Conservation (phyloP, 2,888 invertebrate genomes). For the Embidobia sp. region DNA sequence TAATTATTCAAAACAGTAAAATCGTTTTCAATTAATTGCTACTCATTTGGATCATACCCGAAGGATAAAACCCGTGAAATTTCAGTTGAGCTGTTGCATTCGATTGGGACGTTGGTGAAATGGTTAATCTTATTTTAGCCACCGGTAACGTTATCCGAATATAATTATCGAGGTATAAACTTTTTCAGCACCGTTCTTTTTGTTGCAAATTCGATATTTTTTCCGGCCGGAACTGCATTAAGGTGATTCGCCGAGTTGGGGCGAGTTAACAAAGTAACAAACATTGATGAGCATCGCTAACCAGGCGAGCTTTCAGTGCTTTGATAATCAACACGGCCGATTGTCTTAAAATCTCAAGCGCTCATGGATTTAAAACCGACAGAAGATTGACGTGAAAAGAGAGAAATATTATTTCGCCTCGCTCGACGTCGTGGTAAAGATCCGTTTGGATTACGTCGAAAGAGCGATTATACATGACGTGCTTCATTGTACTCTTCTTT, state of each 20-base stretch:
- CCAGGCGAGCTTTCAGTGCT: conserved; percentile 36
- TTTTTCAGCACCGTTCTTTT: neutral
- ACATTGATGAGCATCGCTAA: conserved; percentile 46
- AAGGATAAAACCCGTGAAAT: too few relatives aligned
- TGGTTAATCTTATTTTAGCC: too few relatives aligned
- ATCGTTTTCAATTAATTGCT: too few relatives aligned
- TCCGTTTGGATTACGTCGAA: conserved; percentile 59
- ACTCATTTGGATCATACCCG: too few relatives aligned
- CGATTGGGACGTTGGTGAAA: too few relatives aligned
- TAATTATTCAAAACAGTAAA: too few relatives aligned
- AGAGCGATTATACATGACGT: conserved; percentile 39
- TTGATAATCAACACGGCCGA: conserved; percentile 56
- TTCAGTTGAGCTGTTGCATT: too few relatives aligned
- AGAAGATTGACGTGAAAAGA: conserved; percentile 60
- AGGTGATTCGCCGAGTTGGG: conserved; percentile 6
- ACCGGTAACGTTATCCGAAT: neutral
- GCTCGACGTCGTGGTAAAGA: conserved; percentile 59
- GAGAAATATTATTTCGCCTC: conserved; percentile 60
- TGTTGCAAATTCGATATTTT: conserved; percentile 10
- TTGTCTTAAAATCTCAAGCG: conserved; percentile 62
- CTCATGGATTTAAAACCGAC: conserved; percentile 58
- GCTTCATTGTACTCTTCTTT: too few relatives aligned
- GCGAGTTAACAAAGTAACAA: conserved; percentile 41
- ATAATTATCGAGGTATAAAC: conserved; percentile 2
- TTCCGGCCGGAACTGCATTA: conserved; percentile 3